A percentile compares a stretch with the other conserved stretches of the same genome.
Evolutionary conservation across 2,797 vertebrate genomes (phyloP).

Genomic region (Rousettus madagascariensis): DNA sequence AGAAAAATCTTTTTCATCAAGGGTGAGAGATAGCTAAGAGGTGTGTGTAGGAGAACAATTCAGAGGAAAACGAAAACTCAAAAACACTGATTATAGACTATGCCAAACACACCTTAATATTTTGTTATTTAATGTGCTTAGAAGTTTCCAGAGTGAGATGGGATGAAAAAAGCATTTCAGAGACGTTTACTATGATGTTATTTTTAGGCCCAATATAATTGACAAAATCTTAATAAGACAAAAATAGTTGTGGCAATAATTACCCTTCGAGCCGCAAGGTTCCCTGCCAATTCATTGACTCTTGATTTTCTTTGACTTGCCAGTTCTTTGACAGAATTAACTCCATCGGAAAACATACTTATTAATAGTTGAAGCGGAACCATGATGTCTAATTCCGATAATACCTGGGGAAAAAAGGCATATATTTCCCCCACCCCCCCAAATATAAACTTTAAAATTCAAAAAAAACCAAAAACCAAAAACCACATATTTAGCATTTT

Average conservation of each 20-base stretch:
- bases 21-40: background rate
- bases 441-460: slow-evolving; percentile 61
- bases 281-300: slow-evolving; percentile 90
- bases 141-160: background rate
- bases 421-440: background rate
- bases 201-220: background rate
- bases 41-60: background rate
- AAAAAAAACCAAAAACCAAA: background rate
- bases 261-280: slow-evolving; percentile 93
- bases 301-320: slow-evolving; percentile 96
- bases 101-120: background rate
- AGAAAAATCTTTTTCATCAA: background rate
- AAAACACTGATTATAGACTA: background rate
- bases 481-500: background rate
- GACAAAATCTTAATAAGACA: slow-evolving; percentile 44
- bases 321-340: slow-evolving; percentile 98
- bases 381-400: slow-evolving; percentile 98
- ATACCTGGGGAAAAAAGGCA: slow-evolving; percentile 87
- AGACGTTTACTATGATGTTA: background rate
- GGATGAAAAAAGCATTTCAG: slow-evolving; percentile 43
- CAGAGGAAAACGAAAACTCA: slow-evolving; percentile 18
- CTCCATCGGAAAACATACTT: slow-evolving; percentile 99
- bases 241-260: slow-evolving; percentile 69
- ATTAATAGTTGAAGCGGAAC: slow-evolving; percentile 97
- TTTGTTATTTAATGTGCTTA: slow-evolving; percentile 27